Evolutionary conservation across 2,113 vertebrate species (phyloP).

Genomic region (Cyanoderma ruficeps): DNA sequence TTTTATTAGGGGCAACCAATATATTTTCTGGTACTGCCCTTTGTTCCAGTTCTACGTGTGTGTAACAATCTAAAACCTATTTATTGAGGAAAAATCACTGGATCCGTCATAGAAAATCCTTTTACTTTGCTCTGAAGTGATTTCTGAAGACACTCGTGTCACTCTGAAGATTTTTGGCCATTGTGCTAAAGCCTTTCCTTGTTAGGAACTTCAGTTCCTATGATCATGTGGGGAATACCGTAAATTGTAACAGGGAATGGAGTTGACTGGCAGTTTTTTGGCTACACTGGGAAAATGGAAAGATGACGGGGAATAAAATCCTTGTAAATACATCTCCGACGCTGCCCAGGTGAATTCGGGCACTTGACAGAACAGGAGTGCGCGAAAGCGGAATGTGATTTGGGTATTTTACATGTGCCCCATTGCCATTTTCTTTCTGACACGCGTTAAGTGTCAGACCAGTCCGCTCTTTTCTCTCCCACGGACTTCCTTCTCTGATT

Average conservation of each 20-base stretch:
- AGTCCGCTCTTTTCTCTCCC: not conserved
- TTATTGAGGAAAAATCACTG: slow-evolving; percentile 87
- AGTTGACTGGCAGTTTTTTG: slow-evolving; percentile 78
- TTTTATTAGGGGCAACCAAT: slow-evolving; percentile 88
- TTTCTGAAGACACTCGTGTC: slow-evolving; percentile 82
- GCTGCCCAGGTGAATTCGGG: slow-evolving; percentile 68
- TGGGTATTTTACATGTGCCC: slow-evolving; percentile 23
- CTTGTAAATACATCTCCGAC: slow-evolving; percentile 66
- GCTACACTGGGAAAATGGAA: slow-evolving; percentile 66
- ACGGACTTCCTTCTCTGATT: not conserved
- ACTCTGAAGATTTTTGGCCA: slow-evolving; percentile 78
- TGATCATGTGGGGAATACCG: slow-evolving; percentile 80
- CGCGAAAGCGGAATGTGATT: not conserved
- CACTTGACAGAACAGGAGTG: slow-evolving; percentile 39
- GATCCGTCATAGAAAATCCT: slow-evolving; percentile 86
- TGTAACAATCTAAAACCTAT: slow-evolving; percentile 89
- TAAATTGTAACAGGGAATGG: slow-evolving; percentile 74
- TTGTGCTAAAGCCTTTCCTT: slow-evolving; percentile 73
- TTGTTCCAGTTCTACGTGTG: slow-evolving; percentile 84
- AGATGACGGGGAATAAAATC: slow-evolving; percentile 72
- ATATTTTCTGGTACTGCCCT: slow-evolving; percentile 84
- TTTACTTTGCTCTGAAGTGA: slow-evolving; percentile 82
- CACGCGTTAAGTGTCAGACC: not conserved
- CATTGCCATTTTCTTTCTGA: slow-evolving; percentile 19
- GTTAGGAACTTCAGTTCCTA: slow-evolving; percentile 79